Base-by-base conservation (phyloP, 2,797 vertebrate species). In the Poeciliopsis paucimaculata region DNA sequence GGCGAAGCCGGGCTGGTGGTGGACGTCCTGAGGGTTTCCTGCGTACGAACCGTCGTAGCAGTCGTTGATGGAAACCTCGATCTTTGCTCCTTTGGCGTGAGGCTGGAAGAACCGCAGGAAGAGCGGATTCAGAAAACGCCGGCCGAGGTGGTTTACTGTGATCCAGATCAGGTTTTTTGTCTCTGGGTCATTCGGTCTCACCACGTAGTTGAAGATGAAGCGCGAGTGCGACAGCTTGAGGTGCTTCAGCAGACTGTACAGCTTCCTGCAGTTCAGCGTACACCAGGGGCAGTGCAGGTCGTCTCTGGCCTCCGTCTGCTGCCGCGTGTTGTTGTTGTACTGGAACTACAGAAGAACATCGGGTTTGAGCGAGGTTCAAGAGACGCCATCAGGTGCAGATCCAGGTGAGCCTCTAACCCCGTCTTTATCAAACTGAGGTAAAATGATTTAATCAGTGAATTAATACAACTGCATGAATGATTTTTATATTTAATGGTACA, bases 221-320 rank as follows among this genome's bases (percentile, higher is more conserved):
- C 98, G 96, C 88, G 97, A 98, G 93, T 99, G 98, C 75, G 98
- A 99, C 79, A 99, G 97, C 78, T 99, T 99, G 75, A 99, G 97
- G 94, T 99, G 98, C 88, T 99, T 99, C 72, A 99, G 95, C 87
- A 99, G 96, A 87, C 98, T 99, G 92, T 99, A 99, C 43, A 99
- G 97, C 84, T 97, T 98, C 85, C 97, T 96, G 88, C 98, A 99
- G 95, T 99, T 99, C 43, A 99, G 93, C 0, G 98, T 99, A 82
- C 98, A 99, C 98, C 98, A 99, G 0, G 98, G 98, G 83, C 98
- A 99, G 93, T 99, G 98, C 57, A 99, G 94, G 95, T 99, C 98
- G 2, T 99, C 98, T 46, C 98, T 93, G 78, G 98, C 98, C 95
- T 99, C 98, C 0, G 98, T 99, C 94, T 99, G 98, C 95, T 99